phyloP scores from a whole-genome alignment of 2,797 vertebrate genomes.

The Astyanax mexicanus region DNA sequence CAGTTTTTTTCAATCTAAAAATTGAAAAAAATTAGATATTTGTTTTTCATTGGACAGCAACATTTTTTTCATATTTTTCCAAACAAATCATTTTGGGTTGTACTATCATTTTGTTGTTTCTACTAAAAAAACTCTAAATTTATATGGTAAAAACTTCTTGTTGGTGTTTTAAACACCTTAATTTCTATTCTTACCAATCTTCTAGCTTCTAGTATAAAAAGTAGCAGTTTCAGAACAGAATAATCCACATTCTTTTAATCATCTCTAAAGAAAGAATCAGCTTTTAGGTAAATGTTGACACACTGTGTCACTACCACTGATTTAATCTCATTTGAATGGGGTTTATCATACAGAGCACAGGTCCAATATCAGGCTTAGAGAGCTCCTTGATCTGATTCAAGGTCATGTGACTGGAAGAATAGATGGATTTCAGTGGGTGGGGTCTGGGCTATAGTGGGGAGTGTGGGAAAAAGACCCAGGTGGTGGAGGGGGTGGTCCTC shows the following conservation, averaged over 20 bases:
- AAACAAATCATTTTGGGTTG: too few relatives aligned
- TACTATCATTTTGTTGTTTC: too few relatives aligned
- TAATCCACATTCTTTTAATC: background rate
- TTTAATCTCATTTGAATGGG: background rate
- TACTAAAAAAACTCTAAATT: background rate
- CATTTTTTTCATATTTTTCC: too few relatives aligned
- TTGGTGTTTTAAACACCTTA: background rate
- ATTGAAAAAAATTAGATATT: too few relatives aligned
- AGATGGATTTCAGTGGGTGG: slow-evolving; percentile 3
- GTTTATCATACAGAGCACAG: background rate
- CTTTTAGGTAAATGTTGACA: background rate
- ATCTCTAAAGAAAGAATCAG: background rate
- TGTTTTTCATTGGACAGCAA: too few relatives aligned
- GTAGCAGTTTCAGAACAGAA: background rate
- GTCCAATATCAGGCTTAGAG: slow-evolving; percentile 13
- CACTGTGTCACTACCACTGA: background rate
- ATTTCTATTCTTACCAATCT: too few relatives aligned
- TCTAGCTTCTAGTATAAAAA: background rate
- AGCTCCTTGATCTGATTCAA: background rate
- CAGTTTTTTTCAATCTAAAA: too few relatives aligned
- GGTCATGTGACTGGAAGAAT: slow-evolving; percentile 22
- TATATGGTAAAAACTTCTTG: too few relatives aligned
- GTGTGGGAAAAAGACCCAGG: slow-evolving; percentile 55
- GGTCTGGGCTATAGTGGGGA: too few relatives aligned
- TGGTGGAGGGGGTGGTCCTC: slow-evolving; percentile 38